Conservation (phyloP, 2,797 vertebrate species). For the Acrocephalus scirpaceus region DNA sequence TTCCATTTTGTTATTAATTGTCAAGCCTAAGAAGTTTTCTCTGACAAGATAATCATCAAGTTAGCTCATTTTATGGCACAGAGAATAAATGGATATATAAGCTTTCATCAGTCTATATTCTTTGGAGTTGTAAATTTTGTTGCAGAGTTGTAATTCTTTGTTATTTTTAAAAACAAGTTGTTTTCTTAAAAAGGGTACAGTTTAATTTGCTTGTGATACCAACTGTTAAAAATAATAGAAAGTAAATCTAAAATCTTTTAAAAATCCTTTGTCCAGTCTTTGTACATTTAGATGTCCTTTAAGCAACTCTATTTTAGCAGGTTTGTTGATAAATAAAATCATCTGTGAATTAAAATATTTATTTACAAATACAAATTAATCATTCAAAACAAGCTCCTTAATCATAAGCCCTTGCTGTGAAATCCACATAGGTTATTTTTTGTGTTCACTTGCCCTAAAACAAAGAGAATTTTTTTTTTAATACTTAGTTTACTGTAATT, state of each 20-base stretch:
- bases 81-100: neutral
- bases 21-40: neutral
- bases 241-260: neutral
- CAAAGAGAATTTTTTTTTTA: neutral
- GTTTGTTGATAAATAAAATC: neutral
- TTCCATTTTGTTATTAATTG: neutral
- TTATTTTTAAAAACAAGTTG: neutral
- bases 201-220: neutral
- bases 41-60: neutral
- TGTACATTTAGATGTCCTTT: neutral
- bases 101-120: neutral
- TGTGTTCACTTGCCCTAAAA: neutral
- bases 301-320: neutral
- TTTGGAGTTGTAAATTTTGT: neutral
- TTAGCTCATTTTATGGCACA: neutral
- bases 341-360: slow-evolving; percentile 5
- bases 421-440: neutral
- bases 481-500: neutral
- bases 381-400: slow-evolving; percentile 4
- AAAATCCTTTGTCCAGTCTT: neutral
- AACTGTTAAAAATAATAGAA: neutral
- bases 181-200: neutral
- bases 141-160: too few relatives aligned
- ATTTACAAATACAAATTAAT: slow-evolving; percentile 30
- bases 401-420: neutral